Base-by-base conservation (phyloP, 2,888 invertebrate genomes). In the Dorcus hopei region DNA sequence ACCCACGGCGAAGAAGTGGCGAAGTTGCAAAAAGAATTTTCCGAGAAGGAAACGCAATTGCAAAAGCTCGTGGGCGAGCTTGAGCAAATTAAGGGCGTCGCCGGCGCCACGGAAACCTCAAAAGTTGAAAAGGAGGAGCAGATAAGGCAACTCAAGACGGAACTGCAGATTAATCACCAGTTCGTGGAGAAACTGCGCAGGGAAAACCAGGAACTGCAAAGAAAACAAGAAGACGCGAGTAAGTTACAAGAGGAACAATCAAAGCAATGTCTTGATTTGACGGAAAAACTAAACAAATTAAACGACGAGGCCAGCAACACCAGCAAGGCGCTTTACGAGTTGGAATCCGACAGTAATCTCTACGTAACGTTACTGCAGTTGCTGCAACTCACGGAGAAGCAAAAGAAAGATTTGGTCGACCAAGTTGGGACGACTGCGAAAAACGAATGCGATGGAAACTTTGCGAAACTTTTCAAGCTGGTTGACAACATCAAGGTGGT, bases 401-500 rank as follows among this genome's bases (percentile, higher is more conserved):
- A 73, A 45, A 76, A 78, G 73, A 80, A 78, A 66, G 65, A 73
- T 52, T 74, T 77, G 63, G 68, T 80, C 43, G 78, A 72, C 66
- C 74, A 77, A 54, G 50, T 70, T 49, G 59, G 67, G 52, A 61
- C 41, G 33, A 57, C 61, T 4, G 61, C 57, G 26, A 61, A 56
- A 23, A 57, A 57, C 40, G 61, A 57, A 48, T 63, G 68, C 52
- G 39, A 57, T 16, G 66, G 65, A 9, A 65, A 62, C 51, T 61
- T 63, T 42, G 48, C 53, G 7, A 58, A 58, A 54, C 59, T 69
- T 14, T 50, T 63, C 9, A 64, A 69, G 38, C 42, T 68, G 39
- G 61, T 63, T 39, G 65, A 66, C 33, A 58, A 59, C 23, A 49
- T 63, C 3, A 55, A 68, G 54, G 49, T 61, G 6, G 52, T 52